Percentiles rank a stretch among this genome's conserved stretches.
Conservation (phyloP, 23 tunicate genomes). For the Aplidium turbinatum region DNA sequence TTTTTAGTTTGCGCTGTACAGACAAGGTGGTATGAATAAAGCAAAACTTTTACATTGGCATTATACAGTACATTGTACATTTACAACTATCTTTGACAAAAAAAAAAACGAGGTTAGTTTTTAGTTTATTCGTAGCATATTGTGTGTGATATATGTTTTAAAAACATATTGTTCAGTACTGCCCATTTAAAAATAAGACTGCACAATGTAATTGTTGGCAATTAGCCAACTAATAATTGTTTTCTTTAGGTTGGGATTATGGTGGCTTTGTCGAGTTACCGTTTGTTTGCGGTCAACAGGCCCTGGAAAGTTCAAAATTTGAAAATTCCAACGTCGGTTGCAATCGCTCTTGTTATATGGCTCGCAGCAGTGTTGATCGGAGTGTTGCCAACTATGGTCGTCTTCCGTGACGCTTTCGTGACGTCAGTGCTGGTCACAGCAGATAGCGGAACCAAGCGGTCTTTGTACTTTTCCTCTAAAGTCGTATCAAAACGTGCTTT, state of each 20-base stretch:
- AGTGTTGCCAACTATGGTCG: constrained; percentile 8
- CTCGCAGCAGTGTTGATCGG: constrained; percentile 18
- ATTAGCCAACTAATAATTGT: not conserved
- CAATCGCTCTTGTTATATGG: constrained; percentile 33
- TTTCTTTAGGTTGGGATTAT: constrained; percentile 26
- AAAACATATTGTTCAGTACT: too few relatives aligned
- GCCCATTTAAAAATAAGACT: too few relatives aligned
- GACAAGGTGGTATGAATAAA: too few relatives aligned
- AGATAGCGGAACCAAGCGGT: not conserved
- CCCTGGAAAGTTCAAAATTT: constrained; percentile 37
- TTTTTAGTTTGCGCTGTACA: too few relatives aligned
- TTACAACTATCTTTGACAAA: too few relatives aligned
- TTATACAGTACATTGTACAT: too few relatives aligned
- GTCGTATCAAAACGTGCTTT: constrained; percentile 27
- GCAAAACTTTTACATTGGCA: too few relatives aligned
- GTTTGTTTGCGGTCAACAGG: constrained; percentile 45
- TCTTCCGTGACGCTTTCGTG: constrained; percentile 34
- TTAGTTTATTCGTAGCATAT: too few relatives aligned
- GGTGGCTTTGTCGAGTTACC: constrained; percentile 46
- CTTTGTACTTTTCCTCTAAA: constrained; percentile 19
- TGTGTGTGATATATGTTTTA: too few relatives aligned
- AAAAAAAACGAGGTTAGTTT: too few relatives aligned
- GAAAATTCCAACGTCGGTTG: not conserved
- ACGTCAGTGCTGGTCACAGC: constrained; percentile 24
- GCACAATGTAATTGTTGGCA: not conserved